These are phyloP conservation scores for Threskiornis aethiopicus DNA, from an alignment of 2,797 vertebrate genomes.

Conservation along the genomic window DNA sequence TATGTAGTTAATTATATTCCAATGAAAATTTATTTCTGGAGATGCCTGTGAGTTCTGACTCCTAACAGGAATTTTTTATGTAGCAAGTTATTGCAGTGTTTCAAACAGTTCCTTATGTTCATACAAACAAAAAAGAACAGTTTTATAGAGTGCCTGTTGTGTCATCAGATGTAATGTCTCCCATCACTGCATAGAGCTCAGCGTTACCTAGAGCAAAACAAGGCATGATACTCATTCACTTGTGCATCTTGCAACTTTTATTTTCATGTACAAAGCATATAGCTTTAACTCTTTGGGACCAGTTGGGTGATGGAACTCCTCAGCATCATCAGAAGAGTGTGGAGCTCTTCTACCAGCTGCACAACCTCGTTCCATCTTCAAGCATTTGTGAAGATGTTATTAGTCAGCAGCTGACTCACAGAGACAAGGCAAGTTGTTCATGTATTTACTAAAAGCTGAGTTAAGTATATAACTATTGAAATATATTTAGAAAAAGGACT, in stretches of 20 bases:
- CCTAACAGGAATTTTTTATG: background rate
- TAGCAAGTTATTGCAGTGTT: background rate
- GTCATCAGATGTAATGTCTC: background rate
- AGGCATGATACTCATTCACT: background rate
- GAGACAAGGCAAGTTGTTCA: slow-evolving; percentile 87
- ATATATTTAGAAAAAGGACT: background rate
- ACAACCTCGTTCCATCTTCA: slow-evolving; percentile 95
- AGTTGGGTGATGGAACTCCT: slow-evolving; percentile 90
- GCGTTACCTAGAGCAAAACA: background rate
- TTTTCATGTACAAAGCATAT: slow-evolving; percentile 79
- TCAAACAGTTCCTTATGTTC: background rate
- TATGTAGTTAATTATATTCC: background rate
- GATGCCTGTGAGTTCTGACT: background rate
- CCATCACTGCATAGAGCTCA: background rate
- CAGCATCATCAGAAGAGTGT: slow-evolving; percentile 97
- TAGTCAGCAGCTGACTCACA: slow-evolving; percentile 96
- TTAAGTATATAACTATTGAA: background rate
- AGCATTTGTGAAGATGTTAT: slow-evolving; percentile 98
- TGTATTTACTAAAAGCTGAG: background rate
- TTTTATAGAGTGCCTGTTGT: background rate
- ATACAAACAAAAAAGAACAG: background rate
- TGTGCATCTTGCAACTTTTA: background rate
- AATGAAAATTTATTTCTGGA: background rate
- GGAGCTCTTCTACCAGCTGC: slow-evolving; percentile 97
- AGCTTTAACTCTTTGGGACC: slow-evolving; percentile 93